Conservation (phyloP, 2,113 vertebrate species). For the Sebastes schlegelii region DNA sequence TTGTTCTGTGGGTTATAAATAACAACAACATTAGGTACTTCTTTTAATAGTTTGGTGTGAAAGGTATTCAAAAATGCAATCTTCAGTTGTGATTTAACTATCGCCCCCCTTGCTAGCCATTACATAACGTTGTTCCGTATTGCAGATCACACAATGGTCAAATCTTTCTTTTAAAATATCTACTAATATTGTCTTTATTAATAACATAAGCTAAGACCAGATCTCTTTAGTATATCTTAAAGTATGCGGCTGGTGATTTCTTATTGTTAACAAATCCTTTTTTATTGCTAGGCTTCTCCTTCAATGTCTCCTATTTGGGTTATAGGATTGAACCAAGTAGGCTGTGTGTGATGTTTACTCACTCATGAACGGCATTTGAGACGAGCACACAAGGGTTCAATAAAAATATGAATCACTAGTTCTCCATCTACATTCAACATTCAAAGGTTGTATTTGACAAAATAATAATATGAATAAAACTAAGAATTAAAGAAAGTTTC, state of each 20-base stretch:
- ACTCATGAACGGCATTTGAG: background rate
- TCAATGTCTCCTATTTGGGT: background rate
- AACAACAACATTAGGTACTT: background rate
- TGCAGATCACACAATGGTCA: background rate
- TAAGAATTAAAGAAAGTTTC: too few relatives aligned
- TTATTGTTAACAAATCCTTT: background rate
- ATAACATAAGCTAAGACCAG: too few relatives aligned
- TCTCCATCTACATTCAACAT: background rate
- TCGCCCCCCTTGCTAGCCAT: too few relatives aligned
- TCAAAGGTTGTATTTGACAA: background rate
- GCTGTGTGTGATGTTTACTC: background rate
- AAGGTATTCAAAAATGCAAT: too few relatives aligned
- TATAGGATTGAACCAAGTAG: background rate
- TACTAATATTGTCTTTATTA: background rate
- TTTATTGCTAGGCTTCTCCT: too few relatives aligned
- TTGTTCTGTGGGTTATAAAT: background rate
- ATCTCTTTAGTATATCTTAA: background rate
- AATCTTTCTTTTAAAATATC: background rate
- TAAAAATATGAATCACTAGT: background rate
- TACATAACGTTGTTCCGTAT: background rate
- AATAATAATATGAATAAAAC: too few relatives aligned
- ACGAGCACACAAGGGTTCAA: background rate
- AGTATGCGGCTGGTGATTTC: background rate
- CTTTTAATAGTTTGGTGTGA: background rate
- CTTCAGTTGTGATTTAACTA: background rate